Evolutionary conservation across 1,140 invertebrate species (phyloP).

Genomic region (Coenobita brevimanus): DNA sequence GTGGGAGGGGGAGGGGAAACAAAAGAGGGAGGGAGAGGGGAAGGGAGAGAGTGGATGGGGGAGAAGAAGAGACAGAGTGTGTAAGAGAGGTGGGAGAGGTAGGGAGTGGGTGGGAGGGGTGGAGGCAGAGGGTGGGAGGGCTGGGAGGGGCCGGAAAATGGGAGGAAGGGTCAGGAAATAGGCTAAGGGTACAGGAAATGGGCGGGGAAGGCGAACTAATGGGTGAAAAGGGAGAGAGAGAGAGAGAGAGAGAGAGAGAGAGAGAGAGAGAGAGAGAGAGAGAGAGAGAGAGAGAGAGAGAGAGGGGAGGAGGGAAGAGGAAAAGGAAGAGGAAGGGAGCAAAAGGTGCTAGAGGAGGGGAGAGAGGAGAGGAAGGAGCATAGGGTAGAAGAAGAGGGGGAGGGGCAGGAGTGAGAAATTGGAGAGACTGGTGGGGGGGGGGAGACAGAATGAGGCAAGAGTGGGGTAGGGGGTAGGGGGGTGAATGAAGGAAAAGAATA

Average conservation of each 20-base stretch:
- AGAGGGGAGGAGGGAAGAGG: conserved; percentile 10
- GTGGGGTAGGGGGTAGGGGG: no score
- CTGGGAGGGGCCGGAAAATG: neutral
- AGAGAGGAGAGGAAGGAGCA: neutral
- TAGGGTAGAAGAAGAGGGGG: no score
- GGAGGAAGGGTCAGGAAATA: neutral
- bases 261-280: neutral
- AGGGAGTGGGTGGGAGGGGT: neutral
- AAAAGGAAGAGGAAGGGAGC: neutral
- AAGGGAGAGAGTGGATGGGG: neutral
- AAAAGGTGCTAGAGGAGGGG: neutral
- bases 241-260: conserved; percentile 1
- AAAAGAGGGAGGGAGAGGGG: conserved; percentile 11
- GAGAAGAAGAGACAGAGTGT: neutral
- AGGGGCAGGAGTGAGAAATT: no score
- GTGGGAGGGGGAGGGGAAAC: conserved; percentile 13
- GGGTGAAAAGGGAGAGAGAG: neutral
- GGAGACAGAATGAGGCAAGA: no score
- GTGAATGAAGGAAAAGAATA: neutral
- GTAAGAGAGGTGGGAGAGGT: neutral
- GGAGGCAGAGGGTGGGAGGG: neutral
- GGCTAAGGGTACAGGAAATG: neutral
- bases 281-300: neutral
- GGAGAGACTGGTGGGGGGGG: no score
- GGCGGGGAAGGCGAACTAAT: neutral